Conservation (phyloP, 2,797 vertebrate genomes). For the Somateria mollissima region DNA sequence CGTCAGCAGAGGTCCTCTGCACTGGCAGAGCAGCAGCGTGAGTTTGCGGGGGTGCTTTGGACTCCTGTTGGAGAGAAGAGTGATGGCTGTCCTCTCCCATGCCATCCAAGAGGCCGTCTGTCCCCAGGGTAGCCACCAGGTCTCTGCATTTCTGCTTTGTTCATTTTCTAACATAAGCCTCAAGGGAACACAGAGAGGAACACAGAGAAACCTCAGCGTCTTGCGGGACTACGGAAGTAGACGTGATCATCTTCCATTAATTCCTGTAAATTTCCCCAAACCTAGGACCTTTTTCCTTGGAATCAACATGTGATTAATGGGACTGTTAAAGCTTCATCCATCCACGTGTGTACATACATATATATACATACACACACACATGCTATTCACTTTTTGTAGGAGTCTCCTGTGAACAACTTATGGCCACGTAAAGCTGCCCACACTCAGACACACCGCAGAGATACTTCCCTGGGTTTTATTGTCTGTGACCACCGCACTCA, state of each 20-base stretch:
- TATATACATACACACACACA: background rate
- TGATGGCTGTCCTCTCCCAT: background rate
- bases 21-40: fast-evolving
- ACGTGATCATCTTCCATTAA: background rate
- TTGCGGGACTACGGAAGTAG: background rate
- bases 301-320: background rate
- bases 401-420: background rate
- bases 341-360: background rate
- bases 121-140: conserved; percentile 7
- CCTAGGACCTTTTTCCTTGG: background rate
- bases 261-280: background rate
- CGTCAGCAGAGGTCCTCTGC: background rate
- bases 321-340: background rate
- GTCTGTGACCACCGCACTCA: conserved; percentile 39
- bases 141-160: conserved; percentile 6
- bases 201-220: background rate
- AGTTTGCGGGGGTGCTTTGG: background rate
- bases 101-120: background rate
- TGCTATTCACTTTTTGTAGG: background rate
- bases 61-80: background rate
- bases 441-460: background rate
- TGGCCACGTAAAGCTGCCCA: background rate
- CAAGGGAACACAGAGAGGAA: conserved; percentile 14
- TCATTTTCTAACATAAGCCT: background rate
- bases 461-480: conserved; percentile 23